Conservation (phyloP, 1,140 invertebrate genomes). For the Drosophila varians region DNA sequence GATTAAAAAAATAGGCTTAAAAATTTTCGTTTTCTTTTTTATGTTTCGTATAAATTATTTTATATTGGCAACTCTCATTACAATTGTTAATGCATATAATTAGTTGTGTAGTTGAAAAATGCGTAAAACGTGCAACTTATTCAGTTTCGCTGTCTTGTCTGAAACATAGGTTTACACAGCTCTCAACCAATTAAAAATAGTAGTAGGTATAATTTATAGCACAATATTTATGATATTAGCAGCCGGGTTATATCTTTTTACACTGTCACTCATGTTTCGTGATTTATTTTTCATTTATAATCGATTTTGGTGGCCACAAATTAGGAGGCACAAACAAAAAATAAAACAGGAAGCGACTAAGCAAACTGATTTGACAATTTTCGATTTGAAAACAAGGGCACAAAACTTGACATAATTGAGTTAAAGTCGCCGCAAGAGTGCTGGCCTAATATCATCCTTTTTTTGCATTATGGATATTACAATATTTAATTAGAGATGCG, state of each 20-base stretch:
- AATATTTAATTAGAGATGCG: constrained; percentile 55
- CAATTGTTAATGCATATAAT: constrained; percentile 60
- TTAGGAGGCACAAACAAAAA: constrained; percentile 15
- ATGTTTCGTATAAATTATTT: constrained; percentile 67
- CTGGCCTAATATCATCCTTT: constrained; percentile 60
- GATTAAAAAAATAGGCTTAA: constrained; percentile 63
- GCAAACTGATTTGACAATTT: constrained; percentile 27
- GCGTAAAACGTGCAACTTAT: constrained; percentile 54
- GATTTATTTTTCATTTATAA: constrained; percentile 23
- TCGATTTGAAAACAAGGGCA: constrained; percentile 20
- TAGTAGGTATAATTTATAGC: constrained; percentile 66
- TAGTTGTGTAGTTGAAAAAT: constrained; percentile 60
- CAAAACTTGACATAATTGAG: constrained; percentile 44
- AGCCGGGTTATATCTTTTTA: constrained; percentile 44
- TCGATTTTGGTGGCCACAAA: no score
- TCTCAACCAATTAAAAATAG: constrained; percentile 56
- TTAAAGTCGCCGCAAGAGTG: constrained; percentile 50
- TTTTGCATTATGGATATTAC: constrained; percentile 23
- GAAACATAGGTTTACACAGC: constrained; percentile 40
- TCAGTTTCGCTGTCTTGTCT: constrained; percentile 14
- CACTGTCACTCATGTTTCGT: constrained; percentile 38
- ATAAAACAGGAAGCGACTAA: constrained; percentile 16
- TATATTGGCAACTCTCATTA: constrained; percentile 77
- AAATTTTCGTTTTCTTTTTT: constrained; percentile 45
- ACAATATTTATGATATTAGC: constrained; percentile 51